Evolutionary conservation across 1,140 invertebrate species (phyloP), one percentile per base, ranked within the genome.

Genomic region (Palaemon carinicauda): DNA sequence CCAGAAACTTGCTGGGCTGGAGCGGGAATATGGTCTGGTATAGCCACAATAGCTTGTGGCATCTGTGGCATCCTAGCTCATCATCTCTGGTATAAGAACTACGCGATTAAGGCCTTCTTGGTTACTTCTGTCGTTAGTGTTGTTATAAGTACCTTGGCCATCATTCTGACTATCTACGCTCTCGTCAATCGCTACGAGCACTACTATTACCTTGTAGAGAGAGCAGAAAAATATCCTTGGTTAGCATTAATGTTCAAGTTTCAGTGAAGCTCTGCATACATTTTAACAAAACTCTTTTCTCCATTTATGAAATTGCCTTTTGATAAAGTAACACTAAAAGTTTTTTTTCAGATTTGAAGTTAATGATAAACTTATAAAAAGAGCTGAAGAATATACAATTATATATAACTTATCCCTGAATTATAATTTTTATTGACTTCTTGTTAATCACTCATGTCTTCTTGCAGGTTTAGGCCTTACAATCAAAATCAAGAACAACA

Each of bases 1-100:
- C 83, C 83, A 15, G 83, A 85, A 60, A 85, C 83, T 50, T 85
- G 83, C 31, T 85, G 83, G 83, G 53, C 83, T 1, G 83, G 83
- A 3, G 74, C 83, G 1, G 83, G 83, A 50, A 75, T 85, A 60
- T 85, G 83, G 83, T 50, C 31, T 14, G 75, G 83, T 4, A 50
- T 85, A n/a, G 12, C 75, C 9, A 53, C 83, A 27, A 19, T 53
- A 1, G 52, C 33, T 10, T 85, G 83, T 24, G 83, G 83, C 9
- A 9, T 85, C 21, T 79, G 54, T 3, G 83, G 83, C 14, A 54
- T 85, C 12, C 21, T 85, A n/a, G 83, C 83, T 24, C 60, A 85
- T 19, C 21, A 50, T 17, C 65, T 85, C 10, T 85, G 83, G 83
- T 85, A 85, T 60, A 85, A 85, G 74, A 85, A 85, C 74, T 79